Evolutionary conservation across 2,888 invertebrate genomes (phyloP), one percentile per base, ranked within the genome.

Genomic region (Conops quadrifasciatus): DNA sequence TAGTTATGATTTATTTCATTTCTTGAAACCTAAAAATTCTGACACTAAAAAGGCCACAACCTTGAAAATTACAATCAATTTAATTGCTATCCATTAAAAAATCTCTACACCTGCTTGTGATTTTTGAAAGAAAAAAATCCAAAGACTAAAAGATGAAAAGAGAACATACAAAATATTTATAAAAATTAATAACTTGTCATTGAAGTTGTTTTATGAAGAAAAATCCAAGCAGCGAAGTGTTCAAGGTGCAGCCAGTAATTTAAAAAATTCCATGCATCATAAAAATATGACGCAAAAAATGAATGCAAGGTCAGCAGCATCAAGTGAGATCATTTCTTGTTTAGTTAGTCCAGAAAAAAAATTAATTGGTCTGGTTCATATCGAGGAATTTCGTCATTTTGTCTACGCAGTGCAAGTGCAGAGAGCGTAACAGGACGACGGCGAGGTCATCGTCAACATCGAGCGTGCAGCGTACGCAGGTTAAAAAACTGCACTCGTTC

Each of bases 221-320:
- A 56, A 56, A 5, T 1, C 0, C 4, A 24, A 3, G 16, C 21
- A 9, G 56, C n/a, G 15, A 56, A 24, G 56, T 56, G 16, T 15
- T 56, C n/a, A 13, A 19, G 13, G n/a, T n/a, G n/a, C n/a, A n/a
- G n/a, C n/a, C n/a, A n/a, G n/a, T n/a, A n/a, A n/a, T 58, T 16
- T 24, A 21, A 30, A 53, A 16, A 63, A 36, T 36, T 36, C 36
- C 36, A 36, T 64, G 58, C 28, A 64, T 65, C 64, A 65, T 65
- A 64, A 58, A 70, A 64, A 58, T 64, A 70, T 69, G 53, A 36
- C 36, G 15, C n/a, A 58, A 47, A 21, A 26, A 43, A 30, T 36
- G 51, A 21, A 59, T 19, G 11, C 59, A 68, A 68, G 67, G 67
- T 60, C 68, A 36, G 16, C 51, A 3, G 28, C n/a, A 36, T 49